Conservation (phyloP, 2,797 vertebrate species). For the Sebastes iracundus region DNA sequence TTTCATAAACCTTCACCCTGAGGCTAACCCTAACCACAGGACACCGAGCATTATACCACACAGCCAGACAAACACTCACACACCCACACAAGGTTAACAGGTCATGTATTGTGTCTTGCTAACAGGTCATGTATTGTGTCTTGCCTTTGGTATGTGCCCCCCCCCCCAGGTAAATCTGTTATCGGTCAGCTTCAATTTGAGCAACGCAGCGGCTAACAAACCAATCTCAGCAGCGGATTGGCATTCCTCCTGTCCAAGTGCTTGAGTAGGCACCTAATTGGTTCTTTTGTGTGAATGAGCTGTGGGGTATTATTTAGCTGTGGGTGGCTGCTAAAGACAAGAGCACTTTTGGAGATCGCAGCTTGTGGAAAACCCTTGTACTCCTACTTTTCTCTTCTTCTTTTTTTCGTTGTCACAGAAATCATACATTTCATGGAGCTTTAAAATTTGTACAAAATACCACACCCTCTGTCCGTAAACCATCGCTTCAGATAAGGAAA, state of each 20-base stretch:
- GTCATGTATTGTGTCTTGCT: not conserved
- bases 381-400: no score
- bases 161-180: slow-evolving; percentile 9
- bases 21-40: slow-evolving; percentile 1
- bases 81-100: not conserved
- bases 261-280: slow-evolving; percentile 14
- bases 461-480: not conserved
- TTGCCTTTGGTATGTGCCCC: not conserved
- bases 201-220: not conserved
- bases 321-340: slow-evolving; percentile 4
- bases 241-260: slow-evolving; percentile 40
- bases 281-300: slow-evolving; percentile 20
- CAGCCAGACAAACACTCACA: not conserved
- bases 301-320: not conserved
- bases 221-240: slow-evolving; percentile 4
- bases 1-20: not conserved
- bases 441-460: not conserved
- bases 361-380: not conserved
- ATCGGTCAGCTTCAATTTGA: slow-evolving; percentile 2
- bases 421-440: not conserved
- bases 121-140: slow-evolving; percentile 8
- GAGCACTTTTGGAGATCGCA: not conserved
- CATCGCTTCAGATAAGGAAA: not conserved
- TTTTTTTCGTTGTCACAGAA: not conserved
- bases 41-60: not conserved